These are phyloP conservation scores for Gadus chalcogrammus DNA, from an alignment of 2,113 vertebrate genomes.

Conservation along the genomic window DNA sequence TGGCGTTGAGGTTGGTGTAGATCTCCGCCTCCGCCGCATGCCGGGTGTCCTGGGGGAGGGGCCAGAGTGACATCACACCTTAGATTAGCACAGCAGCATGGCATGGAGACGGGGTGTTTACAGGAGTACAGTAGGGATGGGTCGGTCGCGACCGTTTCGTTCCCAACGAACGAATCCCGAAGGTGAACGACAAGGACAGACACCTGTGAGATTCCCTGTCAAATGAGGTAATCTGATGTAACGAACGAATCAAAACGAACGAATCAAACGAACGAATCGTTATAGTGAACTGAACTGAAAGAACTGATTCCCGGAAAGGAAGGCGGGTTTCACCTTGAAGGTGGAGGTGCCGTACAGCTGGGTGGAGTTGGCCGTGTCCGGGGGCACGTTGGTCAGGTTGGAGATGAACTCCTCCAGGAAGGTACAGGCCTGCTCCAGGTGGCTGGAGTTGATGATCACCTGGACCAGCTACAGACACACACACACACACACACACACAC, in stretches of 20 bases:
- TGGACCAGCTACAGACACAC: conserved; percentile 83
- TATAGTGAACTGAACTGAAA: too few species aligned
- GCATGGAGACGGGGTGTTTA: not conserved
- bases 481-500: not conserved
- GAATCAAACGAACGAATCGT: too few species aligned
- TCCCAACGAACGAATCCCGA: too few species aligned
- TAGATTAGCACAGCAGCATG: not conserved
- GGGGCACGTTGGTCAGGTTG: conserved; percentile 94
- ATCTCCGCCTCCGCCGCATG: conserved; percentile 97
- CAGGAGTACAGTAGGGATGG: rapidly evolving
- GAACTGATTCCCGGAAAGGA: too few species aligned
- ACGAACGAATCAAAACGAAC: too few species aligned
- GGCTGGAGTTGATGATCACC: conserved; percentile 97
- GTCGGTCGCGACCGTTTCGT: too few species aligned
- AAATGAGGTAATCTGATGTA: too few species aligned
- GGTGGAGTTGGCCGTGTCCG: conserved; percentile 86
- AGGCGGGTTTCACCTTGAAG: conserved; percentile 81
- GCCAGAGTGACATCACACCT: not conserved
- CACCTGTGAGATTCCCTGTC: too few species aligned
- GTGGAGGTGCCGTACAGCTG: conserved; percentile 95
- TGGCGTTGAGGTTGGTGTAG: conserved; percentile 95
- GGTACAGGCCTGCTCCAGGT: conserved; percentile 92
- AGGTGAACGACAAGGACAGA: too few species aligned
- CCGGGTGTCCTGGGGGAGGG: conserved; percentile 79
- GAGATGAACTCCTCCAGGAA: conserved; percentile 98